Base-by-base conservation (phyloP, 2,888 invertebrate species). In the Zelleria hepariella region DNA sequence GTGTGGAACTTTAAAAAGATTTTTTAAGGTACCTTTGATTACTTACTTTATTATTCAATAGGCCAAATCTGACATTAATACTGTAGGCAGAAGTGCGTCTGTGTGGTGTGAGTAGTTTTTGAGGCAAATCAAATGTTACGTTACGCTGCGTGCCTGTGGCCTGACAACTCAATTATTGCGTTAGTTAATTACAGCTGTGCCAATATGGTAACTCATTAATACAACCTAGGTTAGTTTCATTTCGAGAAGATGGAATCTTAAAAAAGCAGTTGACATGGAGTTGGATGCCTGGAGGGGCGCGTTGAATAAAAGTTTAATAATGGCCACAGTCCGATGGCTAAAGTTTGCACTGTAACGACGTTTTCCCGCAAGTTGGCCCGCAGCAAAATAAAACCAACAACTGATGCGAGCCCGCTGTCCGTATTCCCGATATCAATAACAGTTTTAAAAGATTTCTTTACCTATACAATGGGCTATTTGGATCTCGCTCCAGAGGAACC, bases 251-350 rank as follows among this genome's bases (percentile, higher is more conserved):
- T 42, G 32, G 32, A 42, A 42, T 42, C 32, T 15, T n/a, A 42
- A 2, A 15, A 42, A 2, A 42, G 15, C 32, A 15, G 32, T 42
- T 42, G 32, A 42, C 32, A 42, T 15, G 32, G 32, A 42, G 32
- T 15, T 42, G 32, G 32, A 42, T 15, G 32, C 32, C 32, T n/a
- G 1, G 2, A 20, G 5, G 2, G 49, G 24, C 25, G 24, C 53
- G 71, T 75, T 73, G 73, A 71, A 75, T 75, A 74, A 75, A 85
- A 85, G 73, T 85, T 85, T 76, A 76, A 78, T 80, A 81, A 78
- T 78, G 73, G 74, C 72, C 75, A 67, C 74, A 77, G 72, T 73
- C 70, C 74, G 74, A 80, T 81, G 75, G 76, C 68, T 70, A 67
- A 81, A 82, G 73, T 82, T 80, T 66, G 62, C 64, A 65, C 64